Base-by-base conservation (phyloP, 1,140 invertebrate species). In the Zaprionus camerounensis region DNA sequence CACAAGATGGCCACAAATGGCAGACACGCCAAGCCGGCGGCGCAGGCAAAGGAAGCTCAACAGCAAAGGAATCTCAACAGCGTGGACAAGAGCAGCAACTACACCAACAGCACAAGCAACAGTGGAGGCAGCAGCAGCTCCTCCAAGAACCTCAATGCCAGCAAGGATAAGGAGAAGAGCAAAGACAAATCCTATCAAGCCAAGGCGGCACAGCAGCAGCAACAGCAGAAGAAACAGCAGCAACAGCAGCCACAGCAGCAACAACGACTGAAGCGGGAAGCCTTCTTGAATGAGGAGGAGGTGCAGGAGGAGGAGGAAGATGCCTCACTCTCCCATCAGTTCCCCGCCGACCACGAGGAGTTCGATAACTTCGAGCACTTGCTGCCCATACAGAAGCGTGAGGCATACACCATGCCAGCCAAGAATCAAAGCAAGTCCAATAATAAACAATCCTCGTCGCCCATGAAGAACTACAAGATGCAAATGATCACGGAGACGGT, bases 401-500 rank as follows among this genome's bases (percentile, higher is more conserved):
- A 82, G 3, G 68, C 84, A 3, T 90, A 74, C 15, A 71, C 53
- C 15, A 53, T 77, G 24, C 71, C 77, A 12, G 71, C 71, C 17
- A 91, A 84, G n/a, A 82, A 91, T 64, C 78, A 80, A 34, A 81
- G 72, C 41, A 84, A 82, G 36, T 3, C 67, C 7, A 65, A 36
- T 9, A 55, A 31, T 17, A 71, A 51, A 28, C 70, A 63, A 46
- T 44, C 41, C 2, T 20, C 41, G 11, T 49, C 78, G 22, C 49
- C 76, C 0, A 41, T 74, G 58, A 75, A 82, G 31, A 86, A 78
- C 63, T 92, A 91, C 55, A 92, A 92, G 56, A 92, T 92, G 91
- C 83, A 92, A 55, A 82, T 80, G 82, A 91, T 97, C 17, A 95
- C 94, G 1, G 96, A 97, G 90, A 94, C 94, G 41, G 95, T 97